Evolutionary conservation across 2,113 vertebrate species (phyloP), one percentile per base, ranked within the genome.

Genomic region (Crotophaga sulcirostris): DNA sequence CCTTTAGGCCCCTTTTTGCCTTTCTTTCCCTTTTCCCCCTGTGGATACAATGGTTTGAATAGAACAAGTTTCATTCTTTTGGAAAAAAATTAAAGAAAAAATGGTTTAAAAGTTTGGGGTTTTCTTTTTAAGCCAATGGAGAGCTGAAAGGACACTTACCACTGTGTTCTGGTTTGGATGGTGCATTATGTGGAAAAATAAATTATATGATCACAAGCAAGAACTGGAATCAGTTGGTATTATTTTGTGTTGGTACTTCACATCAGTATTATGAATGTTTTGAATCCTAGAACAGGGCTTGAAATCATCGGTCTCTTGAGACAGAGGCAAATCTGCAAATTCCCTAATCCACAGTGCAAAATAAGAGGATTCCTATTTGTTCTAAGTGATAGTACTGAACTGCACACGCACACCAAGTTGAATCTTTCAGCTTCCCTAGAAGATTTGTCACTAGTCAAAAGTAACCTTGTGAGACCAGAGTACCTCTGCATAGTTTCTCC

Each of bases 21-120:
- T 98, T 99, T 99, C 99, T 99, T 99, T 99, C 99, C 99, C 99
- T 99, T 99, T 99, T 99, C 99, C 99, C 99, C 99, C 99, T 99
- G 99, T 98, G 99, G 96, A 99, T 98, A 99, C 98, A 99, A 99
- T 42, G 97, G 98, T 98, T 99, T 98, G 98, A 97, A 99, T 98
- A 99, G 97, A 98, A 98, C 98, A 98, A 74, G 84, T 96, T 98
- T 98, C 95, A 98, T 97, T 97, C 82, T 74, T 94, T 94, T 73
- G 52, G 47, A 44, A 91, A 82, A 69, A 88, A 70, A 69, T 52
- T 11, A 77, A 69, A 92, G 60, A 62, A 90, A 94, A 25, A 59
- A 59, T 80, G 58, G 92, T 87, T 94, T 91, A 87, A 96, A 96
- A 95, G 90, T 84, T 89, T 75, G 60, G 51, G 8, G 0, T 84